Conservation (phyloP, 2,888 invertebrate genomes). For the Lasioglossum pauxillum region DNA sequence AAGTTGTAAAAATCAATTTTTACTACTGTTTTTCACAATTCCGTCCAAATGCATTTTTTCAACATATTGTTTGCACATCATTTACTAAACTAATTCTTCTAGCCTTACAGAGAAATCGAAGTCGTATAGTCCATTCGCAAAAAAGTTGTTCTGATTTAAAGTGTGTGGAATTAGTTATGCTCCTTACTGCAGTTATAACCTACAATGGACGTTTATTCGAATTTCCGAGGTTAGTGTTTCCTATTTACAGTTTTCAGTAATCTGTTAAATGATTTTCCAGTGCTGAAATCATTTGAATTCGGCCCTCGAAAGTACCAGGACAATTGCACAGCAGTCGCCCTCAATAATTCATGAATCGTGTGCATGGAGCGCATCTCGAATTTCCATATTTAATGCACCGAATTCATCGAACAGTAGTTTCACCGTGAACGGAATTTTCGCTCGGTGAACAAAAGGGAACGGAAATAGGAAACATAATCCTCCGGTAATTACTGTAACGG, state of each 20-base stretch:
- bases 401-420: background rate
- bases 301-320: background rate
- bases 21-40: no score
- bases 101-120: no score
- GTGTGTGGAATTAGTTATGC: no score
- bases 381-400: background rate
- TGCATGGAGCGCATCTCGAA: background rate
- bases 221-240: background rate
- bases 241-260: background rate
- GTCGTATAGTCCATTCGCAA: no score
- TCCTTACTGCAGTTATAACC: background rate
- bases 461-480: slow-evolving; percentile 53
- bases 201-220: background rate
- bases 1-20: no score
- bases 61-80: no score
- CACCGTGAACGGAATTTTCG: slow-evolving; percentile 23
- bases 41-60: no score
- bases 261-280: background rate
- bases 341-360: background rate
- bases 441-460: slow-evolving; percentile 36
- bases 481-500: slow-evolving; percentile 52
- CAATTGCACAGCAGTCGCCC: background rate
- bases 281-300: background rate
- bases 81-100: no score
- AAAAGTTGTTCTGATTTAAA: no score